These are phyloP conservation scores for Ptychoptera albimana DNA, from an alignment of 2,888 invertebrate species.

Conservation along the genomic window DNA sequence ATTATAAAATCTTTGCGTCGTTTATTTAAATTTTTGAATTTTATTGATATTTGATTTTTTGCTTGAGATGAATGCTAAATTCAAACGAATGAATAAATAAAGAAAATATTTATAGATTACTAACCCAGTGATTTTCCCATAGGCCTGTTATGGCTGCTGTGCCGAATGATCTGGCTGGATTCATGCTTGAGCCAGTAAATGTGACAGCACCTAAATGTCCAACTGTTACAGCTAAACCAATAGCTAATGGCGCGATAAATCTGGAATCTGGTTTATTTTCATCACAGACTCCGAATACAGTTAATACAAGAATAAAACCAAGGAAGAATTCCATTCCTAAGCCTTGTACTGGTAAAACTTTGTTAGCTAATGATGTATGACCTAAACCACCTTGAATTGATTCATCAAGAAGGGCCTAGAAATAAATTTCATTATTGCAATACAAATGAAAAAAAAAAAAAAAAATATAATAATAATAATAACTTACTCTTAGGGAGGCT, in stretches of 20 bases:
- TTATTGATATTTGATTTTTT: too few relatives aligned
- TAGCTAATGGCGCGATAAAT: slow-evolving; percentile 68
- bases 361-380: slow-evolving; percentile 43
- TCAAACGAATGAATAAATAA: too few relatives aligned
- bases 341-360: slow-evolving; percentile 58
- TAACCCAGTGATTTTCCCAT: slow-evolving; percentile 74
- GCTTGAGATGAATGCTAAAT: too few relatives aligned
- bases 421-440: slow-evolving; percentile 2
- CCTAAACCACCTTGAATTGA: slow-evolving; percentile 46
- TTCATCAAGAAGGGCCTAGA: slow-evolving; percentile 51
- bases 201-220: slow-evolving; percentile 75
- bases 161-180: slow-evolving; percentile 79
- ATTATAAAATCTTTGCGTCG: neutral
- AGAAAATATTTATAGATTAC: slow-evolving; percentile 14
- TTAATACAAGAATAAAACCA: slow-evolving; percentile 73
- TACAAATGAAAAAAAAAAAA: neutral
- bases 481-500: slow-evolving; percentile 24
- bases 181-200: slow-evolving; percentile 82
- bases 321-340: slow-evolving; percentile 82
- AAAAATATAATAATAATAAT: neutral
- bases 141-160: slow-evolving; percentile 61
- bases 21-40: neutral
- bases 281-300: slow-evolving; percentile 65
- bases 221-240: slow-evolving; percentile 71
- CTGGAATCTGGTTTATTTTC: slow-evolving; percentile 46